Evolutionary conservation across 2,888 invertebrate genomes (phyloP).

Genomic region (Apamea sordens): DNA sequence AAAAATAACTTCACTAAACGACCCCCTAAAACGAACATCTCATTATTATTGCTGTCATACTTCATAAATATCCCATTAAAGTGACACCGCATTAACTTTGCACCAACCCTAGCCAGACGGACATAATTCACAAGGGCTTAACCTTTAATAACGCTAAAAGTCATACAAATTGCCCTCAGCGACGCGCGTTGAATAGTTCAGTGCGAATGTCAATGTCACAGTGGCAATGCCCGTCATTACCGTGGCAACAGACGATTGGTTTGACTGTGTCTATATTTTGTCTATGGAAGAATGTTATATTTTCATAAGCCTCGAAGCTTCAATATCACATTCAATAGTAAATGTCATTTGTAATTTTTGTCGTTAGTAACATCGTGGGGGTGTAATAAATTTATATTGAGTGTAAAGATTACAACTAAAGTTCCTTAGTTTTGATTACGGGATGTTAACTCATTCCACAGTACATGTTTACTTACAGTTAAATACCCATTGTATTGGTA

Average conservation of each 20-base stretch:
- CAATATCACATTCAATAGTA: no score
- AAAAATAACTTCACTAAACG: constrained; percentile 14
- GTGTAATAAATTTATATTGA: background rate
- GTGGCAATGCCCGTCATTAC: constrained; percentile 40
- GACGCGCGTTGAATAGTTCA: constrained; percentile 41
- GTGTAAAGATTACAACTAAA: background rate
- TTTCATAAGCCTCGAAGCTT: background rate
- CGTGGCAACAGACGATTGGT: constrained; percentile 25
- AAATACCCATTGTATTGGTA: background rate
- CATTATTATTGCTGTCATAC: constrained; percentile 36
- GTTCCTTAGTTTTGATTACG: background rate
- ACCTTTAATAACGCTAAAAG: constrained; percentile 61
- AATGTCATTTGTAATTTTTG: background rate
- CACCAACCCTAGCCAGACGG: constrained; percentile 53
- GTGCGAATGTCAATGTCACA: constrained; percentile 60
- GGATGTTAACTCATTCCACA: background rate
- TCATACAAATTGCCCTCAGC: constrained; percentile 61
- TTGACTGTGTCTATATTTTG: constrained; percentile 26
- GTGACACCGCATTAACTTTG: constrained; percentile 39
- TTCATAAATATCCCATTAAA: constrained; percentile 42
- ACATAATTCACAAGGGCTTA: constrained; percentile 58
- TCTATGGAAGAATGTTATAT: constrained; percentile 18
- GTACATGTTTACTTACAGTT: background rate
- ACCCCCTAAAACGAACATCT: constrained; percentile 15
- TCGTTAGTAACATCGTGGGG: background rate